A percentile compares a stretch with the other conserved stretches of the same genome.
Evolutionary conservation across 2,888 invertebrate species (phyloP).

Genomic region (Apamea epomidion): DNA sequence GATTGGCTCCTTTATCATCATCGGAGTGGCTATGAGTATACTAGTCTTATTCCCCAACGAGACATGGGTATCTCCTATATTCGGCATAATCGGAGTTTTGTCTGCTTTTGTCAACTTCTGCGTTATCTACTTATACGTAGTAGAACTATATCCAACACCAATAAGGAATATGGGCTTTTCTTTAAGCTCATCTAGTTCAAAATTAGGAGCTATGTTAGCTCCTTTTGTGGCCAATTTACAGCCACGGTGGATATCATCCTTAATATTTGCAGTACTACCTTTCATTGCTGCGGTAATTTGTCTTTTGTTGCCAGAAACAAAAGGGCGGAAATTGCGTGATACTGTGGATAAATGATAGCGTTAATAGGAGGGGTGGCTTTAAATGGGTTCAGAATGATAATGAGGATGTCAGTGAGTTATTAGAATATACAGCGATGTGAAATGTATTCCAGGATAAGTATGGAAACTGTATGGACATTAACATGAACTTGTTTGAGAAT

Average conservation of each 20-base stretch:
- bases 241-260: constrained; percentile 76
- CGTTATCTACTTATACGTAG: constrained; percentile 72
- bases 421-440: constrained; percentile 29
- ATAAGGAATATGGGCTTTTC: constrained; percentile 80
- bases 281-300: constrained; percentile 74
- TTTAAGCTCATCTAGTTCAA: constrained; percentile 73
- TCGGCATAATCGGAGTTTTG: constrained; percentile 71
- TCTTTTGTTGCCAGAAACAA: constrained; percentile 79
- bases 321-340: constrained; percentile 77
- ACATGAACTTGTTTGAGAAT: not conserved
- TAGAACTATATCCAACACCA: constrained; percentile 80
- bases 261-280: constrained; percentile 74
- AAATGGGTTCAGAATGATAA: constrained; percentile 54
- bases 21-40: constrained; percentile 69
- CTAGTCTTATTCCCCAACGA: constrained; percentile 70
- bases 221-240: constrained; percentile 76
- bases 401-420: constrained; percentile 51
- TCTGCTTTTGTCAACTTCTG: constrained; percentile 66
- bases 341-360: constrained; percentile 67
- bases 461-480: constrained; percentile 18
- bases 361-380: constrained; percentile 37
- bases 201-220: constrained; percentile 77
- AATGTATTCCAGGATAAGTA: constrained; percentile 18
- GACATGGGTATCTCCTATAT: constrained; percentile 67
- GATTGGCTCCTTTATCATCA: constrained; percentile 59